Evolutionary conservation across 2,113 vertebrate genomes (phyloP).

Genomic region (Bubo scandiacus): DNA sequence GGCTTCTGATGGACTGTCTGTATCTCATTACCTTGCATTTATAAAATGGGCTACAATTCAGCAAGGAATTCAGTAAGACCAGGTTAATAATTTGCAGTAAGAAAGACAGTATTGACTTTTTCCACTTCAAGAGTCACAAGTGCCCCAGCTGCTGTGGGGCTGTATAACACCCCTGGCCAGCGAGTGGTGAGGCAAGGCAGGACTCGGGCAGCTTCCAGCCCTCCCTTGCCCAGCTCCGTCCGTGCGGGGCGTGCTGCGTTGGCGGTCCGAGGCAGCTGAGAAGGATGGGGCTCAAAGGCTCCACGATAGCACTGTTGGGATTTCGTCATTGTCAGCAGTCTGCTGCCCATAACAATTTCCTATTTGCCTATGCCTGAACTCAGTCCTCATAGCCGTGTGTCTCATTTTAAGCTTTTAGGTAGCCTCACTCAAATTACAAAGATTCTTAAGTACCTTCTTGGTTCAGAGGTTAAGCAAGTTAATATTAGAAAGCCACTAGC

Average conservation of each 20-base stretch:
- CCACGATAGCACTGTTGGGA: rapidly evolving
- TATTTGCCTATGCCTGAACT: neutral
- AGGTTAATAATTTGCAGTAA: neutral
- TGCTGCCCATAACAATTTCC: neutral
- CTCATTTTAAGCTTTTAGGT: neutral
- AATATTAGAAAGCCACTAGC: neutral
- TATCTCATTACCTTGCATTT: neutral
- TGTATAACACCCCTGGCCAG: neutral
- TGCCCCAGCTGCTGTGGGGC: neutral
- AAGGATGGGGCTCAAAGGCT: neutral
- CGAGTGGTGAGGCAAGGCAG: neutral
- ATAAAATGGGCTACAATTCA: neutral
- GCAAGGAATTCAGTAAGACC: neutral
- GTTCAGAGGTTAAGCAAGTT: neutral
- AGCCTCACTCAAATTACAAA: neutral
- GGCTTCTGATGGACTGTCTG: neutral
- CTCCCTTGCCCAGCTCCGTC: neutral
- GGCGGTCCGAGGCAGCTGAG: neutral
- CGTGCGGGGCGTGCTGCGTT: neutral
- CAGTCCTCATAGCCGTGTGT: neutral
- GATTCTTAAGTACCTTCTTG: neutral
- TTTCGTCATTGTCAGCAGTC: neutral
- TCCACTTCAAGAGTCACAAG: neutral
- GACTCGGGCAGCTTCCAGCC: neutral
- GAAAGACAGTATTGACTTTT: neutral